Conservation (phyloP, 2,888 invertebrate genomes). For the Julus scandinavius region DNA sequence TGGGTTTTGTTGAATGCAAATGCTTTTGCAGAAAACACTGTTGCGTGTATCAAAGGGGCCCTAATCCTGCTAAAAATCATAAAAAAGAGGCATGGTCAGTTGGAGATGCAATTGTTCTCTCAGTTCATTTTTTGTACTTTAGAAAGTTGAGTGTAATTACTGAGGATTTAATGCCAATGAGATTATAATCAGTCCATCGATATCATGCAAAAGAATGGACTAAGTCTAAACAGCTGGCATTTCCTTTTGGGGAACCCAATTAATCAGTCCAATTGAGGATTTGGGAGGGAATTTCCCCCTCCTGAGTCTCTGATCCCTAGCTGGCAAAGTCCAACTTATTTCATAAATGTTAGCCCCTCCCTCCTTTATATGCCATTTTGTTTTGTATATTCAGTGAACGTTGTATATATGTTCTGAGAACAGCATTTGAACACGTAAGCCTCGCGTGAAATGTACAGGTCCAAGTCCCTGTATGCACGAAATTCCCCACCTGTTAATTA, state of each 20-base stretch:
- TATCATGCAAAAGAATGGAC: conserved; percentile 88
- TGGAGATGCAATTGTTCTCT: conserved; percentile 40
- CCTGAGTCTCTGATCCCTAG: not conserved
- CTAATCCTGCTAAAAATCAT: conserved; percentile 28
- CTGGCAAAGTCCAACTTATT: not conserved
- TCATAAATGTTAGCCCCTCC: not conserved
- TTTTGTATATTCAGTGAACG: not conserved
- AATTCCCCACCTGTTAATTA: conserved; percentile 44
- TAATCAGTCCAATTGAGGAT: conserved; percentile 41
- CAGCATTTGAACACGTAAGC: not conserved
- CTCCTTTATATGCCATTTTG: not conserved
- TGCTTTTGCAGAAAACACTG: not conserved
- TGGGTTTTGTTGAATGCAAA: not conserved
- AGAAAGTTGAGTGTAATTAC: conserved; percentile 19
- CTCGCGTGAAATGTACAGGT: not conserved
- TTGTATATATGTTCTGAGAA: not conserved
- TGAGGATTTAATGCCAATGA: conserved; percentile 61
- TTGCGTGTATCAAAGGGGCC: conserved; percentile 14
- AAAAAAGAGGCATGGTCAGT: conserved; percentile 26
- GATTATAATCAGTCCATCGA: conserved; percentile 93
- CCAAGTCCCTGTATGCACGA: not conserved
- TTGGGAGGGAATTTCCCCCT: not conserved
- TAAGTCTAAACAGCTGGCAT: conserved; percentile 74
- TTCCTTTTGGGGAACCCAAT: conserved; percentile 70
- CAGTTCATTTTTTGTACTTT: not conserved